These are phyloP conservation scores for Coccyzus lansbergi DNA, from an alignment of 2,797 vertebrate species.

Conservation along the genomic window DNA sequence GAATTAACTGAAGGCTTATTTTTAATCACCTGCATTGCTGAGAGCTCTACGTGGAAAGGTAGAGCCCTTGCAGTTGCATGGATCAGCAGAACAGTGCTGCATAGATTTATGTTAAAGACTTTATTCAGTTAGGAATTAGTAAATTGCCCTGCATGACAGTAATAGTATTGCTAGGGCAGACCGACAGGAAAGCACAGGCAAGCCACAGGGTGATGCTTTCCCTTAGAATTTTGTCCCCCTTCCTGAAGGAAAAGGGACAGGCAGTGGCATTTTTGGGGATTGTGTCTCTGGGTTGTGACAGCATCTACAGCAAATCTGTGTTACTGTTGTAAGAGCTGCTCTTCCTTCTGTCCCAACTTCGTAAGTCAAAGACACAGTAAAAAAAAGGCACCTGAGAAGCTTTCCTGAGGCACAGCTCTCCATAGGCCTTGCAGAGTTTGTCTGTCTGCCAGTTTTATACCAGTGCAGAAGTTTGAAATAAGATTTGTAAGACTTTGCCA, in stretches of 20 bases:
- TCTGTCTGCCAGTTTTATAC: not conserved
- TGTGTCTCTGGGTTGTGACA: fast-evolving
- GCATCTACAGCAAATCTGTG: not conserved
- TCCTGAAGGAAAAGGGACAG: not conserved
- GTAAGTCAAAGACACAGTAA: not conserved
- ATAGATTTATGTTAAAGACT: not conserved
- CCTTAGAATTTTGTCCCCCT: not conserved
- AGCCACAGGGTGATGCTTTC: not conserved
- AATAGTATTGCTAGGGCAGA: not conserved
- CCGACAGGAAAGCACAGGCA: not conserved
- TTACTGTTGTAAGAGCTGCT: not conserved
- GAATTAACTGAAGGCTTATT: not conserved
- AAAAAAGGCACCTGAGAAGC: not conserved
- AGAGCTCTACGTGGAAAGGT: not conserved
- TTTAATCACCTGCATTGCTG: not conserved
- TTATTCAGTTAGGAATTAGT: not conserved
- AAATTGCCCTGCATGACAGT: not conserved
- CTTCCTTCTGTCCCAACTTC: not conserved
- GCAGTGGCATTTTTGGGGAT: not conserved
- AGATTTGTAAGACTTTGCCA: not conserved
- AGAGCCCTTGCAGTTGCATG: not conserved
- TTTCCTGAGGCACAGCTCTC: not conserved
- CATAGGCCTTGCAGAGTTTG: not conserved
- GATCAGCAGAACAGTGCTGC: not conserved
- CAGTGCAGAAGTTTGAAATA: not conserved